Base-by-base conservation (phyloP, 37 sponge, comb jelly and placozoan genomes). In the Ianthella basta region DNA sequence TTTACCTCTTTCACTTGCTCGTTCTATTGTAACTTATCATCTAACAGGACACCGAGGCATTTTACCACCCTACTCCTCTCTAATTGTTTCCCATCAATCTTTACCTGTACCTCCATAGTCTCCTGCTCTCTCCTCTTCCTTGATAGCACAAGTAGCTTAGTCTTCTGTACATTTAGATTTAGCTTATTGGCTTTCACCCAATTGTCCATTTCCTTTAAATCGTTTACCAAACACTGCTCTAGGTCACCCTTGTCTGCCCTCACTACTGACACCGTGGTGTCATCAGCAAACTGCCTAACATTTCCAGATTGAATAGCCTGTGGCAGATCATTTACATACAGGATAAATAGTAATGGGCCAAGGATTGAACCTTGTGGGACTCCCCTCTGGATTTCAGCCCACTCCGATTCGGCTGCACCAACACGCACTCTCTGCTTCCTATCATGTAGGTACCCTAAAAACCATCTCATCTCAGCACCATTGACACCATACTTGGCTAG, bases 271-370 rank as follows among this genome's bases (percentile, higher is more conserved):
- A 64, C 8, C 8, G 23, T 64, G 66, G 55, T 79, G 56, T 86
- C 87, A 79, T 86, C 87, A 54, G 80, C 80, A 86, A 40, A 86
- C 81, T 44, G 56, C 5, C 27, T 34, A 60, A 61, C 23, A 41
- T 16, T 8, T 27, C 68, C 6, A 41, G 13, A 5, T 4, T 25
- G 38, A 2, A 86, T 56, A 23, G 54, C 59, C 37, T 37, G 6
- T 8, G 81, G 81, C n/a, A 86, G 50, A 80, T 86, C 69, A 41
- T 86, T 86, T 37, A 80, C 80, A 80, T 66, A 86, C 20, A 86
- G 14, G 5, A 61, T 25, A 39, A 86, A 86, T 0, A 86, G 67
- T 4, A 86, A 69, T 35, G 87, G 87, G 33, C 87, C 87, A 18
- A 86, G 63, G 20, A 86, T 63, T 0, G 80, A 79, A 13, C 81